Evolutionary conservation across 1,140 invertebrate species (phyloP).

Genomic region (Heliconius eleuchia): DNA sequence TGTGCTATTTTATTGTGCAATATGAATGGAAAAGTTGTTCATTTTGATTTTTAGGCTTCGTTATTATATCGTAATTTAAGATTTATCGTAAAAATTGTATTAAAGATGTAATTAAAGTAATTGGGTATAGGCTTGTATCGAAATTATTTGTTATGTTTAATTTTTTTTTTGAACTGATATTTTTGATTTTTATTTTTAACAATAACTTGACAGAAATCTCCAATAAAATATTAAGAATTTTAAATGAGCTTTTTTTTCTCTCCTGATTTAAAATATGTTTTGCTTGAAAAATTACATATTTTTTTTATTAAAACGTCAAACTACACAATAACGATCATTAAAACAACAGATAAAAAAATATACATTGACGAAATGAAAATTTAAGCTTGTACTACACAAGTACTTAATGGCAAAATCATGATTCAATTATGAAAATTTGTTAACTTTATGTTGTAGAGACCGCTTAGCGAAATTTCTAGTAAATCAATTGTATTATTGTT

Average conservation of each 20-base stretch:
- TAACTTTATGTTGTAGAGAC: too few relatives aligned
- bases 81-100: constrained; percentile 70
- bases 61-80: constrained; percentile 70
- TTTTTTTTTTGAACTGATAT: constrained; percentile 54
- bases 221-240: constrained; percentile 78
- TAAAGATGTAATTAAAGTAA: constrained; percentile 75
- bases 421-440: too few relatives aligned
- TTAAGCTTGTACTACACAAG: too few relatives aligned
- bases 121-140: constrained; percentile 69
- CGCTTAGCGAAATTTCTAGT: too few relatives aligned
- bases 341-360: too few relatives aligned
- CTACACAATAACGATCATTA: too few relatives aligned
- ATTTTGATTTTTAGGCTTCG: constrained; percentile 67
- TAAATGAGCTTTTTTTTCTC: constrained; percentile 54
- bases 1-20: constrained; percentile 66
- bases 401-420: too few relatives aligned
- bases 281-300: too few relatives aligned
- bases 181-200: constrained; percentile 50
- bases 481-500: too few relatives aligned
- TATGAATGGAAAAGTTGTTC: constrained; percentile 66
- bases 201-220: constrained; percentile 70
- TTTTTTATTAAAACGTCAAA: too few relatives aligned
- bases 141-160: constrained; percentile 70
- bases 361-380: too few relatives aligned
- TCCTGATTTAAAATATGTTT: background rate